Evolutionary conservation across 2,113 vertebrate genomes (phyloP).

Genomic region (Rousettus leschenaultii): DNA sequence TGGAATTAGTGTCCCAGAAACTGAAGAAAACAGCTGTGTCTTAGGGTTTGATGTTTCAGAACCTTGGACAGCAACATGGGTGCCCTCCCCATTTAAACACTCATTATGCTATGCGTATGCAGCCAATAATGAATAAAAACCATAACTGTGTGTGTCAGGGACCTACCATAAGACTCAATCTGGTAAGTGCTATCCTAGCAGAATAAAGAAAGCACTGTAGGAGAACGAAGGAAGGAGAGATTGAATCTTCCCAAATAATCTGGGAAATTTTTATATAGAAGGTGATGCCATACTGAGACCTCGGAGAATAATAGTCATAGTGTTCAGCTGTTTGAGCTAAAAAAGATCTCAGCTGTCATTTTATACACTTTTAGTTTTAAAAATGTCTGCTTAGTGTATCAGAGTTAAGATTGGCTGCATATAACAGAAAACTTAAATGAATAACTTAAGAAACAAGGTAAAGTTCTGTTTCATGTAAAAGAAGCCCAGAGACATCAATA

Average conservation of each 20-base stretch:
- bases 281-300: background rate
- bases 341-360: background rate
- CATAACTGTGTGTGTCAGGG: background rate
- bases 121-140: background rate
- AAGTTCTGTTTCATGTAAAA: background rate
- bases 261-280: background rate
- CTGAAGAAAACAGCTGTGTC: background rate
- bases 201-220: background rate
- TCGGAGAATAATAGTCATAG: background rate
- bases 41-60: slow-evolving; percentile 8
- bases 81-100: background rate
- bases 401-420: background rate
- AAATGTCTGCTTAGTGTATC: background rate
- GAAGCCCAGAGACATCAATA: background rate
- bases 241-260: background rate
- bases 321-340: background rate
- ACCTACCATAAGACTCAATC: background rate
- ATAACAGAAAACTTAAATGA: background rate
- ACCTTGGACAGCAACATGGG: slow-evolving; percentile 61
- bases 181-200: background rate
- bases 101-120: background rate
- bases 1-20: background rate
- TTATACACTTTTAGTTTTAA: slow-evolving; percentile 2
- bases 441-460: background rate
- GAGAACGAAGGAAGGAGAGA: background rate